A percentile compares a stretch with the other conserved stretches of the same genome.
Conservation (phyloP, 1,140 invertebrate genomes). For the Drosophila sulfurigaster region DNA sequence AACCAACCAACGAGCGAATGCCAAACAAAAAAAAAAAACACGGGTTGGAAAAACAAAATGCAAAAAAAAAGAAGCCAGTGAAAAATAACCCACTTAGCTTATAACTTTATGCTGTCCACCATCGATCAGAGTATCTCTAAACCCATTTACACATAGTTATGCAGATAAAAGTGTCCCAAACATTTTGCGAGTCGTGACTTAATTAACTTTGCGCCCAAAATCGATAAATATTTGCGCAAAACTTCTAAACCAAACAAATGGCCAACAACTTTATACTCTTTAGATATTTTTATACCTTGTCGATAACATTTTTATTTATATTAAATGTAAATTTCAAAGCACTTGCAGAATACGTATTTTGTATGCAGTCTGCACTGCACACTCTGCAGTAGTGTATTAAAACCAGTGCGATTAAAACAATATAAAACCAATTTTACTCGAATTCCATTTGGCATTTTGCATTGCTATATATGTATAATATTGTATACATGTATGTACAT, state of each 20-base stretch:
- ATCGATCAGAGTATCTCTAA: constrained; percentile 15
- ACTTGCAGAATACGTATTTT: no score
- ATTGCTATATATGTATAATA: constrained; percentile 18
- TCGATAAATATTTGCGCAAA: constrained; percentile 65
- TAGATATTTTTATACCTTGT: background rate
- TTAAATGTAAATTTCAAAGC: no score
- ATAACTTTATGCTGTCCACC: constrained; percentile 19
- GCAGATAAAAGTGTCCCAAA: constrained; percentile 15
- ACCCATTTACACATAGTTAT: constrained; percentile 47
- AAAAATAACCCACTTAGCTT: constrained; percentile 21
- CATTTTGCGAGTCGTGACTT: constrained; percentile 45
- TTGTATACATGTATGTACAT: constrained; percentile 20
- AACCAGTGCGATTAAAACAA: constrained; percentile 17
- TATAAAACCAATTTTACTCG: constrained; percentile 41
- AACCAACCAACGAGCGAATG: constrained; percentile 18
- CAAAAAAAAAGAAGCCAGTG: constrained; percentile 2
- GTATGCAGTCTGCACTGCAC: no score
- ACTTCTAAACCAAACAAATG: constrained; percentile 34
- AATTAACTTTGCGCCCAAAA: constrained; percentile 66
- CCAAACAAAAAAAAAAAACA: background rate
- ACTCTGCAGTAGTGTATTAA: constrained; percentile 5
- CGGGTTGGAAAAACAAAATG: constrained; percentile 20
- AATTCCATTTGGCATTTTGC: constrained; percentile 51
- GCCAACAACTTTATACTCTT: background rate
- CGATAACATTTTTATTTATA: no score